Evolutionary conservation across 2,113 vertebrate genomes (phyloP).

Genomic region (Otis tarda): DNA sequence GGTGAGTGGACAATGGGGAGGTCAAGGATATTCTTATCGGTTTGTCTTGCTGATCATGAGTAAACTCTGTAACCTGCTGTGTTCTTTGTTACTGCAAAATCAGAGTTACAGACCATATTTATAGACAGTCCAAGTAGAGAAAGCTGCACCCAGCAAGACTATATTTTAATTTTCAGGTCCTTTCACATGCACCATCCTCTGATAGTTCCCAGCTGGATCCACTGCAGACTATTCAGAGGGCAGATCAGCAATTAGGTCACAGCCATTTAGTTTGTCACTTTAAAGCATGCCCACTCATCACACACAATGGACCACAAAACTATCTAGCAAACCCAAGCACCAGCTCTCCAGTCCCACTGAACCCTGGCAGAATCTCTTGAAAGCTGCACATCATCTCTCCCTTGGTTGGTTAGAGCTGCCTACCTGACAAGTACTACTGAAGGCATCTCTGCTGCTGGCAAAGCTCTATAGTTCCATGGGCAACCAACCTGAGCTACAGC

Average conservation of each 20-base stretch:
- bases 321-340: neutral
- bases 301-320: neutral
- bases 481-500: neutral
- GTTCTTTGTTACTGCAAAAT: conserved; percentile 43
- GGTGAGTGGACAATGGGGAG: no score
- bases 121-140: neutral
- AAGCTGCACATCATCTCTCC: neutral
- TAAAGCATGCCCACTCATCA: neutral
- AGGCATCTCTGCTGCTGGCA: neutral
- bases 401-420: neutral
- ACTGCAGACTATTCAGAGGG: neutral
- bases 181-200: neutral
- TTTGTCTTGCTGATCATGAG: conserved; percentile 56
- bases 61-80: neutral
- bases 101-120: neutral
- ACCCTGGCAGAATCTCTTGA: neutral
- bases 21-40: conserved; percentile 7
- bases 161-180: neutral
- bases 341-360: neutral
- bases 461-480: neutral
- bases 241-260: neutral
- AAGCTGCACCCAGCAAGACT: neutral
- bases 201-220: neutral
- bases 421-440: neutral
- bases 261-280: neutral